A percentile compares a stretch with the other conserved stretches of the same genome.
Conservation (phyloP, 2,888 invertebrate species). For the Elgonia sp. region DNA sequence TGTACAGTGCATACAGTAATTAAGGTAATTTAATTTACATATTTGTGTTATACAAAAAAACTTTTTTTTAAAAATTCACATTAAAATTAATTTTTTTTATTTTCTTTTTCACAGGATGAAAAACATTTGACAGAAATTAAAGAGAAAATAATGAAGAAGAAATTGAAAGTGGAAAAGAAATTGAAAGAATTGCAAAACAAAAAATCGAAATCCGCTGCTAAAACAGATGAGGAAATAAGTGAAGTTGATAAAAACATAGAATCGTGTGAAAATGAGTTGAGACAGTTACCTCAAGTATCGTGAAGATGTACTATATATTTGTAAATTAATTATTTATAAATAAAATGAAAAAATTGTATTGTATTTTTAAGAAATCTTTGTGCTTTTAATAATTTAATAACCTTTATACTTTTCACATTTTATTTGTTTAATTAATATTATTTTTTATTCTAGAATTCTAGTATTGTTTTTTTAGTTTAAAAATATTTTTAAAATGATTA, state of each 20-base stretch:
- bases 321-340: too few relatives aligned
- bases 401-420: too few relatives aligned
- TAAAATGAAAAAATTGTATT: too few relatives aligned
- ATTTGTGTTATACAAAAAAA: too few relatives aligned
- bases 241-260: slow-evolving; percentile 51
- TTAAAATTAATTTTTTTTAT: not conserved
- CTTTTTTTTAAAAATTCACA: too few relatives aligned
- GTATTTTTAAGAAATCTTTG: too few relatives aligned
- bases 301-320: not conserved
- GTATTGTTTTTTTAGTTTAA: too few relatives aligned
- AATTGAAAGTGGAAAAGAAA: slow-evolving; percentile 78
- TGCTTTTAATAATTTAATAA: too few relatives aligned
- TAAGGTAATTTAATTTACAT: slow-evolving; percentile 74
- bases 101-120: slow-evolving; percentile 69
- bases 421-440: too few relatives aligned
- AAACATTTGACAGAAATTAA: slow-evolving; percentile 70
- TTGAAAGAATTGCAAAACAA: slow-evolving; percentile 76
- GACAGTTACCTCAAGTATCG: slow-evolving; percentile 41
- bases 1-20: slow-evolving; percentile 79
- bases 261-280: slow-evolving; percentile 45
- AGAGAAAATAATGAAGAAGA: slow-evolving; percentile 77
- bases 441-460: too few relatives aligned
- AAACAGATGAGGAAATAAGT: slow-evolving; percentile 23
- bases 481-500: too few relatives aligned
- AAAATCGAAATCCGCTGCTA: slow-evolving; percentile 42